Evolutionary conservation across 2,888 invertebrate species (phyloP).

Genomic region (Cyaniris semiargus): DNA sequence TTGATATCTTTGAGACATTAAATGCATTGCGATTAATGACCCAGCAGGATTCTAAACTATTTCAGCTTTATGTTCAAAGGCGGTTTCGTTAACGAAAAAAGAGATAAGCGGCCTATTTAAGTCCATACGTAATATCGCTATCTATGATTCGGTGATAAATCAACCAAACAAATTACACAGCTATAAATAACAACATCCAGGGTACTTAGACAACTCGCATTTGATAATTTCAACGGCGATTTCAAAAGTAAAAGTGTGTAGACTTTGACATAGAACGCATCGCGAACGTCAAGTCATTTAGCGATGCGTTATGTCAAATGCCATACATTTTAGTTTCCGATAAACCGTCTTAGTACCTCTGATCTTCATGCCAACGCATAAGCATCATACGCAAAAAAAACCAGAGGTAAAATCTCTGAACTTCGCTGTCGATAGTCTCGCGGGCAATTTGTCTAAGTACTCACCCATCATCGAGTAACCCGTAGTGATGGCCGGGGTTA

Average conservation of each 20-base stretch:
- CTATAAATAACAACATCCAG: constrained; percentile 69
- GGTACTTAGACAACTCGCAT: not conserved
- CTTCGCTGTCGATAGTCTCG: not conserved
- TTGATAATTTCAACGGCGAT: not conserved
- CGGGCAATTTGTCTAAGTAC: not conserved
- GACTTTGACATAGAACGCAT: no score
- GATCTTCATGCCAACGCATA: no score
- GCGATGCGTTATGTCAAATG: not conserved
- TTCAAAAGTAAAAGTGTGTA: not conserved
- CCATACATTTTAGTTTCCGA: no score
- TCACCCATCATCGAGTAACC: constrained; percentile 67
- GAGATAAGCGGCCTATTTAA: not conserved
- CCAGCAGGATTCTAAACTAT: constrained; percentile 3
- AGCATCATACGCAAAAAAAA: not conserved
- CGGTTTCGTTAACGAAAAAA: constrained; percentile 25
- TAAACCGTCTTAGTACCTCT: no score
- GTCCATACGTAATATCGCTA: constrained; percentile 39
- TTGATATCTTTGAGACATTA: not conserved
- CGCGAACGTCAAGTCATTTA: not conserved
- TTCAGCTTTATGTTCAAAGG: constrained; percentile 23
- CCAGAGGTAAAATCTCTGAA: not conserved
- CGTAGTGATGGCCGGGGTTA: constrained; percentile 75
- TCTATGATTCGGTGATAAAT: constrained; percentile 54
- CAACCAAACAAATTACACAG: constrained; percentile 64
- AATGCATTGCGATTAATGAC: constrained; percentile 11